Conservation (phyloP, 2,113 vertebrate species). For the western clawed frog (Xenopus tropicalis) region UCB_Xtro_10.0 CM004443.2:88319001-88319500, state of each 20-base stretch:
- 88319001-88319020: too few relatives aligned
- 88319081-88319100: too few relatives aligned
- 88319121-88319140: background rate
- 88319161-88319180: background rate
- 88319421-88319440: background rate
- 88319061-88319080: too few relatives aligned
- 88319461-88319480: background rate
- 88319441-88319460: background rate
- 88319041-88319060: too few relatives aligned
- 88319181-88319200: background rate
- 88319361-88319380: slow-evolving; percentile 25
- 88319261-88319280: slow-evolving; percentile 39
- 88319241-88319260: slow-evolving; percentile 7
- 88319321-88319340: background rate
- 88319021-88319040: too few relatives aligned
- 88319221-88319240: slow-evolving; percentile 4
- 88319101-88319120: too few relatives aligned
- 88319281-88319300: slow-evolving; percentile 6
- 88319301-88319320: slow-evolving; percentile 2
- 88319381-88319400: slow-evolving; percentile 39
- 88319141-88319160: background rate
- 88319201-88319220: background rate
- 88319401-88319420: slow-evolving; percentile 17
- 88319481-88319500: background rate
- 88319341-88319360: background rate